These are phyloP conservation scores for Agriopis leucophaearia DNA, from an alignment of 2,888 invertebrate species.

Conservation along the genomic window DNA sequence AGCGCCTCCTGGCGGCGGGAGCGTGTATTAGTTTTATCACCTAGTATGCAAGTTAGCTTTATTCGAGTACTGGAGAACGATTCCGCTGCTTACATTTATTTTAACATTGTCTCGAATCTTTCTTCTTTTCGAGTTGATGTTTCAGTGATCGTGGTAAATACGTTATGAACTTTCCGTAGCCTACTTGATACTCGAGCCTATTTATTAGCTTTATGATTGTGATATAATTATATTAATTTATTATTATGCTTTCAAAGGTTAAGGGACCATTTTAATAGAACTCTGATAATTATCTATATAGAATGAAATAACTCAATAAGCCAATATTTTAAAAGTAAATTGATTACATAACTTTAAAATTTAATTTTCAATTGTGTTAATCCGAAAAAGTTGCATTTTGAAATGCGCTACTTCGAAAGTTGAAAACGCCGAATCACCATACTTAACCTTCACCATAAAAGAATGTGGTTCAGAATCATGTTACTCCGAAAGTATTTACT, in stretches of 20 bases:
- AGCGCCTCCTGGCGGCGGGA: conserved; percentile 63
- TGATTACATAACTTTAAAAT: no score
- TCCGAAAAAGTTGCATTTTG: no score
- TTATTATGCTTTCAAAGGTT: neutral
- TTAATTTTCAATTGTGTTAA: no score
- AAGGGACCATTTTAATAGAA: neutral
- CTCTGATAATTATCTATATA: no score
- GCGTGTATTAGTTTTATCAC: conserved; percentile 67
- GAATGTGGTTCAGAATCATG: neutral
- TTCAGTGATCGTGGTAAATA: neutral
- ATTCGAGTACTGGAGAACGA: conserved; percentile 13
- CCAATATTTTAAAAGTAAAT: no score
- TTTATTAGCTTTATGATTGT: neutral
- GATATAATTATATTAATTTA: conserved; percentile 1
- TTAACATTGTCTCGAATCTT: conserved; percentile 1
- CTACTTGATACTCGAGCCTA: neutral
- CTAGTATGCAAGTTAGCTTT: conserved; percentile 43
- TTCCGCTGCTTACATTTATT: conserved; percentile 11
- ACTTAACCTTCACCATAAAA: no score
- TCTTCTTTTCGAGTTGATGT: neutral
- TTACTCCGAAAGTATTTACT: neutral
- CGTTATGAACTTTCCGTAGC: neutral
- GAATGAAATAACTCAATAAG: no score
- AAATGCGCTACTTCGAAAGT: no score
- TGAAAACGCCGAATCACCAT: no score